Evolutionary conservation across 1,140 invertebrate species (phyloP), one percentile per base, ranked within the genome.

Genomic region (Drosophila erecta): DNA sequence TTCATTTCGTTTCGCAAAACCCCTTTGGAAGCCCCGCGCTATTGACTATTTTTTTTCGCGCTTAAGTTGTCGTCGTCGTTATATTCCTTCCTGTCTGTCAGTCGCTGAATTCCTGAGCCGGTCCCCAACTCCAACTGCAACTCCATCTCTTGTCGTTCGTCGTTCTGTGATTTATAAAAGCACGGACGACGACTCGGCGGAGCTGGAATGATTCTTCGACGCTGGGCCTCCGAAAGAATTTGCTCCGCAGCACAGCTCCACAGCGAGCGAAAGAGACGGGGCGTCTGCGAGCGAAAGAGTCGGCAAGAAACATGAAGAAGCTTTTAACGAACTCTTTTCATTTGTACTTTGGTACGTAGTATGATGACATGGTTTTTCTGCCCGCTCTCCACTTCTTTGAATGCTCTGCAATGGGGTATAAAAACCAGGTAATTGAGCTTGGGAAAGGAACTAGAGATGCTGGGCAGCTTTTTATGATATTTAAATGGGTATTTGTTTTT

Each of bases 291-390:
- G 41, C 8, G 44, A 55, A 44, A 67, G 43, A 53, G 30, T 58
- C 59, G 58, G 58, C 58, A 79, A 86, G 83, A 83, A 87, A 87
- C 83, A 87, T 83, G 83, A 87, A 87, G 83, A 87, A 87, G 83
- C 83, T 87, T 87, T 87, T 87, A 87, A 87, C 84, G 84, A 89
- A 89, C 84, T 89, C 84, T 89, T 87, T 87, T 89, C 79, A 89
- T 87, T 87, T 87, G 84, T 87, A 86, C 84, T 86, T 70, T 79
- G 74, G 75, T 64, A 76, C 71, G 70, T 64, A 58, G 73, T 83
- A 75, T 78, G 83, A 86, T 86, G 81, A 86, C 81, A 87, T 79
- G 83, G 65, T 79, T 76, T 66, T 76, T 59, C 20, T 50, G 24
- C 35, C 60, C 46, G 60, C 56, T 60, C 15, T 65, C 30, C 33